These are phyloP conservation scores for Parochlus steinenii DNA, from an alignment of 2,888 invertebrate genomes.

Conservation along the genomic window DNA sequence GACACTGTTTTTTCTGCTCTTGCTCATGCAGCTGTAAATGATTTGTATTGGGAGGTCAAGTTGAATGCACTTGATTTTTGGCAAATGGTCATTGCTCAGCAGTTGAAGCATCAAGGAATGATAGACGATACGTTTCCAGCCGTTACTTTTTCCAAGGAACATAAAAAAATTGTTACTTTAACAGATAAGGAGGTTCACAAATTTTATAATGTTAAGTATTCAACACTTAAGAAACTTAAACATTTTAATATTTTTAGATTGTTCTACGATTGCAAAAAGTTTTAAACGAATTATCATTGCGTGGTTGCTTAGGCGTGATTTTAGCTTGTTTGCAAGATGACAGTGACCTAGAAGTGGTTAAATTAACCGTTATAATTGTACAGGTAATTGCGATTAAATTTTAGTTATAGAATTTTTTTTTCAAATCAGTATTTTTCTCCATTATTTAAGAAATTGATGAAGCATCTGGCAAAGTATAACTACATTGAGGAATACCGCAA, in stretches of 20 bases:
- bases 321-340: slow-evolving; percentile 47
- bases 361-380: slow-evolving; percentile 38
- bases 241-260: no score
- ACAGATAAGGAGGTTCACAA: slow-evolving; percentile 38
- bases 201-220: slow-evolving; percentile 30
- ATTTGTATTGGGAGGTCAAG: slow-evolving; percentile 74
- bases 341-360: slow-evolving; percentile 54
- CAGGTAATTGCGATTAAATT: slow-evolving; percentile 33
- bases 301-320: slow-evolving; percentile 54
- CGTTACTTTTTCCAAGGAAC: slow-evolving; percentile 62
- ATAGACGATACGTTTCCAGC: slow-evolving; percentile 62
- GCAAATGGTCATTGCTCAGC: slow-evolving; percentile 45
- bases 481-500: slow-evolving; percentile 24
- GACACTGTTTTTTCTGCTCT: slow-evolving; percentile 44
- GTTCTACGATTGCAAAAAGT: slow-evolving; percentile 41
- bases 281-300: slow-evolving; percentile 45
- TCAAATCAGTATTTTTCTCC: no score
- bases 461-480: slow-evolving; percentile 39
- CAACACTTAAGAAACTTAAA: slow-evolving; percentile 7
- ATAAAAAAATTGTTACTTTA: slow-evolving; percentile 57
- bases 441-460: slow-evolving; percentile 22
- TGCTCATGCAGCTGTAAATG: slow-evolving; percentile 45
- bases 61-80: slow-evolving; percentile 53
- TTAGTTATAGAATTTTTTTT: no score
- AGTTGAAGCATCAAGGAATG: slow-evolving; percentile 63